phyloP scores from a whole-genome alignment of 2,797 vertebrate genomes.

The Phalanger gymnotis region DNA sequence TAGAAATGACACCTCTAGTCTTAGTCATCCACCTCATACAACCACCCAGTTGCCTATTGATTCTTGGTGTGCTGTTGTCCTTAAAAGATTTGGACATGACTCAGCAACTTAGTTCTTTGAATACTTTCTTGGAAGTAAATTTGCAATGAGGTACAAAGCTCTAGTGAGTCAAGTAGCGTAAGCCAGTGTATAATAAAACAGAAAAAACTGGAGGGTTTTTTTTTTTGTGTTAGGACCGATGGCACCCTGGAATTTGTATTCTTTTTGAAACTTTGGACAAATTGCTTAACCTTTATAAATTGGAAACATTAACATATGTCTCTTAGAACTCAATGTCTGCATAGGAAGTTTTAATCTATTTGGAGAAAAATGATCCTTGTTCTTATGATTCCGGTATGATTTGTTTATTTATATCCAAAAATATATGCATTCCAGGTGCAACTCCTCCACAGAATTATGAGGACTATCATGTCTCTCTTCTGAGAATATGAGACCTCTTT shows the following conservation, averaged over 20 bases:
- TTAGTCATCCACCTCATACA: background rate
- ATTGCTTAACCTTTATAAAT: constrained; percentile 36
- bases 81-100: background rate
- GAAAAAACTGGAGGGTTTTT: constrained; percentile 29
- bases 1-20: background rate
- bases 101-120: background rate
- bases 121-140: constrained; percentile 46
- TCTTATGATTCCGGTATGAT: constrained; percentile 1
- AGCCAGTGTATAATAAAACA: constrained; percentile 2
- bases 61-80: background rate
- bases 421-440: background rate
- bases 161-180: background rate
- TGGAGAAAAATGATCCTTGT: constrained; percentile 19
- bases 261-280: constrained; percentile 29
- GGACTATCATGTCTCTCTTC: background rate
- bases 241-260: constrained; percentile 40
- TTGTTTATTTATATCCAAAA: constrained; percentile 26
- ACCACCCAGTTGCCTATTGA: background rate
- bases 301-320: constrained; percentile 27
- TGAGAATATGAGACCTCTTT: constrained; percentile 19
- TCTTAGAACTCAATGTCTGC: background rate
- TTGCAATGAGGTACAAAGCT: constrained; percentile 35
- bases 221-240: constrained; percentile 39
- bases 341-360: background rate
- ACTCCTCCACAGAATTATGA: background rate